Evolutionary conservation across 2,888 invertebrate species (phyloP), one percentile per base, ranked within the genome.

Genomic region (Cosmorhoe ocellata): DNA sequence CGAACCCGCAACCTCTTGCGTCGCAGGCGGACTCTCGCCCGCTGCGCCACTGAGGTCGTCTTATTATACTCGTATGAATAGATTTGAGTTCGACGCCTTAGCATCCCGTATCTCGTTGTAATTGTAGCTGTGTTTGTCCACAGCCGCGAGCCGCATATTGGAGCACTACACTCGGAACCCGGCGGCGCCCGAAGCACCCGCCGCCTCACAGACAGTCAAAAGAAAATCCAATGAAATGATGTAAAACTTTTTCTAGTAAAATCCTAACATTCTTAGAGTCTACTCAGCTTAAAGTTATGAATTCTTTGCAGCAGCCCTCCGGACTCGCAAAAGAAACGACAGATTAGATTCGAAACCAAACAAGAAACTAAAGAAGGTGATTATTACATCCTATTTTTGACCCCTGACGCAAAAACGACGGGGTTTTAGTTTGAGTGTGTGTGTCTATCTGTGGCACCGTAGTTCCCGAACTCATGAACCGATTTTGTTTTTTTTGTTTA

Each of bases 111-210:
- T n/a, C n/a, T n/a, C n/a, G n/a, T n/a, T n/a, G n/a, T n/a, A n/a
- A 24, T 4, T 24, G 1, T 24, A 24, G 4, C 9, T n/a, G 18
- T 8, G 27, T 31, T 11, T 52, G 9, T 12, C 66, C 58, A 27
- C 73, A 91, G 90, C 90, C 2, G 88, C 85, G 9, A 84, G 76
- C 43, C 84, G 90, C 34, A 90, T 91, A 4, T 58, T 91, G 64
- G 90, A 86, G 68, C 90, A 80, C 58, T 90, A 90, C 73, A 90
- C 84, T 0, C 77, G 89, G 5, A 90, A 89, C 51, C 57, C 76
- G 0, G 73, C 70, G 30, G 53, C 51, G 1, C 66, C 57, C 34
- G 88, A 85, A 26, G 51, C 73, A 0, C 68, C 78, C 1, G 62
- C 65, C 8, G 61, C 72, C 1, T 57, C 67, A 18, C 60, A 65